These are phyloP conservation scores for Oophaga pumilio DNA, from an alignment of 2,113 vertebrate species.

Conservation along the genomic window DNA sequence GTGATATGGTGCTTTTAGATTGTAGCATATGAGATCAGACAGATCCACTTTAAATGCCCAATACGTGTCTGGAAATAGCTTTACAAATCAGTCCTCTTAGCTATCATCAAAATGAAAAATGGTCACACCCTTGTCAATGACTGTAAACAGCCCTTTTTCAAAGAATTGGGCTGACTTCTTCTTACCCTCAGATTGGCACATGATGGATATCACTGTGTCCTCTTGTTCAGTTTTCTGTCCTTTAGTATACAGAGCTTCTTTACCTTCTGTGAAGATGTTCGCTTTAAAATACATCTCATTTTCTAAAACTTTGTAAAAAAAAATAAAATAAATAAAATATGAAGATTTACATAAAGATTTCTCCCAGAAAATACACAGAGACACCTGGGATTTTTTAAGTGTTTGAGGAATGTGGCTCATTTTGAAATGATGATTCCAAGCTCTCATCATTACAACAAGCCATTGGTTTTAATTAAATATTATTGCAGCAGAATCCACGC, in stretches of 20 bases:
- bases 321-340: background rate
- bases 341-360: constrained; percentile 59
- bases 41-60: too few relatives aligned
- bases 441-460: constrained; percentile 41
- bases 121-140: too few relatives aligned
- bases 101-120: too few relatives aligned
- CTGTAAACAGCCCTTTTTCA: too few relatives aligned
- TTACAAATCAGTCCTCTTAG: background rate
- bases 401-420: constrained; percentile 54
- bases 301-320: constrained; percentile 58
- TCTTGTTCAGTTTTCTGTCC: background rate
- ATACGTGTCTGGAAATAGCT: too few relatives aligned
- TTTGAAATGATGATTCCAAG: constrained; percentile 51
- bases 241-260: background rate
- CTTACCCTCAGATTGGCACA: background rate
- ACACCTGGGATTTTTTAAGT: constrained; percentile 45
- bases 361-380: constrained; percentile 33
- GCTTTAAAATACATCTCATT: background rate
- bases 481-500: constrained; percentile 50
- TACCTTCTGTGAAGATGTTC: background rate
- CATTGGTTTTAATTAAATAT: constrained; percentile 58
- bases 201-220: background rate
- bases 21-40: too few relatives aligned
- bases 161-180: background rate
- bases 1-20: too few relatives aligned